Conservation (phyloP, 2,888 invertebrate species). For the Eilema depressum region DNA sequence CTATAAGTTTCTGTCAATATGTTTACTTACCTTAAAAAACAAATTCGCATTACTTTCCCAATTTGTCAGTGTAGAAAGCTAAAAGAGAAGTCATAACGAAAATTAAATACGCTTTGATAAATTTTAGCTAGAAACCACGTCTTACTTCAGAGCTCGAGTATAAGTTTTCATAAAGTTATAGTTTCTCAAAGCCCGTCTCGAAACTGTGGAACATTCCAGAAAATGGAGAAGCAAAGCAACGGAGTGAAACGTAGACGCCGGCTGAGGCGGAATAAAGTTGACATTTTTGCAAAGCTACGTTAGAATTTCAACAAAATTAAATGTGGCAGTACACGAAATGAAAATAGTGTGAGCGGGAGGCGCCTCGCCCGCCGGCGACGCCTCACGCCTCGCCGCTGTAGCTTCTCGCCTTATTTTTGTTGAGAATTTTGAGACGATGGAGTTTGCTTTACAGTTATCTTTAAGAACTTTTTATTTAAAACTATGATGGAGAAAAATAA, state of each 20-base stretch:
- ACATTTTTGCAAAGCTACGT: slow-evolving; percentile 87
- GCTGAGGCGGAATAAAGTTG: slow-evolving; percentile 86
- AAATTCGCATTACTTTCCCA: slow-evolving; percentile 26
- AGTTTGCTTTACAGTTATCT: slow-evolving; percentile 43
- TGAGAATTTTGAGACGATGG: slow-evolving; percentile 56
- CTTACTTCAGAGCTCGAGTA: slow-evolving; percentile 79
- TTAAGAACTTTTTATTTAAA: neutral
- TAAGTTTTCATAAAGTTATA: slow-evolving; percentile 86
- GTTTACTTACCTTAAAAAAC: slow-evolving; percentile 12
- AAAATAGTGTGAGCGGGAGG: slow-evolving; percentile 77
- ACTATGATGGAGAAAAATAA: neutral
- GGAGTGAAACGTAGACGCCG: slow-evolving; percentile 80
- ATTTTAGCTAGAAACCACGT: slow-evolving; percentile 83
- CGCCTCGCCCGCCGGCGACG: slow-evolving; percentile 18
- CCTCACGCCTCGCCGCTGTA: slow-evolving; percentile 31
- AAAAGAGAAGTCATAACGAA: slow-evolving; percentile 81
- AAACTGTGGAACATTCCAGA: slow-evolving; percentile 82
- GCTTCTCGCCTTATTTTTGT: slow-evolving; percentile 67
- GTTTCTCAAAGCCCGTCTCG: slow-evolving; percentile 85
- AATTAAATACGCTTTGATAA: slow-evolving; percentile 86
- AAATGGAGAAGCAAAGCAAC: slow-evolving; percentile 84
- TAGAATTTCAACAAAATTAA: slow-evolving; percentile 87
- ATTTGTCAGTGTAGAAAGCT: slow-evolving; percentile 51
- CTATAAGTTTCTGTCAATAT: neutral
- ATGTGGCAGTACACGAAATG: slow-evolving; percentile 86